Evolutionary conservation across 1,140 invertebrate species (phyloP), one percentile per base, ranked within the genome.

Genomic region (Bombus terrestris): DNA sequence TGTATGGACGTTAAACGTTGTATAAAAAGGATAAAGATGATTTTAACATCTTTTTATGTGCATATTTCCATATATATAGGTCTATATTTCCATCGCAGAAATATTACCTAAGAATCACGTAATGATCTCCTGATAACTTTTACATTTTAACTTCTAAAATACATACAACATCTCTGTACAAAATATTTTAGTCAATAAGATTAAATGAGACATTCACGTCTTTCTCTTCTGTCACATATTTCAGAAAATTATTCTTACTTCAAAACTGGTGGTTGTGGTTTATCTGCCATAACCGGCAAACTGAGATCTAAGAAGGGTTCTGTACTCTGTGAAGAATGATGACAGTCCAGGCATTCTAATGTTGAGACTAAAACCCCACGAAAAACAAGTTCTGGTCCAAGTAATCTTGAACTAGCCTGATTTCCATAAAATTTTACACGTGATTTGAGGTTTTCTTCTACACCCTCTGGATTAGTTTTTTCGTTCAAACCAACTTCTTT

Each of bases 251-350:
- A 32, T 32, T 57, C 78, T 92, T 92, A 94, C 93, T 92, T 93
- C 2, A 91, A 94, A 90, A 92, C 95, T 59, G 94, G 97, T 3
- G 97, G 96, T 82, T 97, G 96, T 8, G 97, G 96, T 89, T 97
- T 97, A 69, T 97, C 97, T 15, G 96, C 97, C 66, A 96, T 97
- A 15, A 99, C 97, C 0, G 99, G 98, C 77, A 99, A 95, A 87
- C 98, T 99, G 77, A 99, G 96, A 95, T 99, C 99, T 76, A 99
- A 95, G 94, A 99, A 99, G 88, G 98, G 97, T 95, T 99, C 99
- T 83, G 97, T 97, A 28, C 98, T 96, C 91, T 98, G 97, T 0
- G 98, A 99, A 13, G 97, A 96, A 95, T 98, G 96, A 79, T 97
- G 96, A 94, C 99, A 99, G 75, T 98, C 97, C 91, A 98, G 97